Evolutionary conservation across 2,888 invertebrate species (phyloP).

Genomic region (Slavum lentiscoides): DNA sequence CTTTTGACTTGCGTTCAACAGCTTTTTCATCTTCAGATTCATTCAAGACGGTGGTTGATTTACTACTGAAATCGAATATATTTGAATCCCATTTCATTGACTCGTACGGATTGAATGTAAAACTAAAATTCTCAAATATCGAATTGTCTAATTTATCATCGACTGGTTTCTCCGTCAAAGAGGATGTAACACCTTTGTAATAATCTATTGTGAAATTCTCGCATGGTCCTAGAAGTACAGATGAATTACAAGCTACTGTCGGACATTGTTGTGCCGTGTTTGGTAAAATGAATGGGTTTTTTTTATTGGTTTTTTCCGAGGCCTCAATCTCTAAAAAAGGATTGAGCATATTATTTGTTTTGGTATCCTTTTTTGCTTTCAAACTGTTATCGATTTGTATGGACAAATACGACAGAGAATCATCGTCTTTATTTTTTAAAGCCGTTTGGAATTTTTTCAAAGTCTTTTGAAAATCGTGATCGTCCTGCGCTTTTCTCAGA

Average conservation of each 20-base stretch:
- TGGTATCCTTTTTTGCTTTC: conserved; percentile 42
- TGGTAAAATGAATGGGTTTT: conserved; percentile 50
- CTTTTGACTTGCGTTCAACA: conserved; percentile 8
- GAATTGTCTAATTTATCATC: conserved; percentile 40
- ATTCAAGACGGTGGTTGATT: neutral
- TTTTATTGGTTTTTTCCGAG: conserved; percentile 57
- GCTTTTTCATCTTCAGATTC: conserved; percentile 13
- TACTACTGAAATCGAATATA: conserved; percentile 40
- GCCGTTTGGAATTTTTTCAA: conserved; percentile 61
- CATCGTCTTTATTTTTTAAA: conserved; percentile 57
- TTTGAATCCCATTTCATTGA: conserved; percentile 51
- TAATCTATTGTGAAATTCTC: conserved; percentile 65
- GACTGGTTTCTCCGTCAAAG: conserved; percentile 57
- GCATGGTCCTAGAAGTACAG: conserved; percentile 66
- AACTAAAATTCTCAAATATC: conserved; percentile 52
- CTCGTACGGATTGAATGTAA: conserved; percentile 49
- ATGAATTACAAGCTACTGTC: conserved; percentile 61
- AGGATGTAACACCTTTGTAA: conserved; percentile 63
- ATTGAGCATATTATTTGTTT: conserved; percentile 51
- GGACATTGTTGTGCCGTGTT: conserved; percentile 31
- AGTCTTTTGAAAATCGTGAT: conserved; percentile 65
- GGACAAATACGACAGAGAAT: conserved; percentile 54
- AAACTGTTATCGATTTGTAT: conserved; percentile 41
- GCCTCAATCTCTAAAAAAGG: conserved; percentile 60
- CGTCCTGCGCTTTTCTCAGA: conserved; percentile 62